phyloP scores from a whole-genome alignment of 1,140 invertebrate genomes.

The Pararge aegeria region DNA sequence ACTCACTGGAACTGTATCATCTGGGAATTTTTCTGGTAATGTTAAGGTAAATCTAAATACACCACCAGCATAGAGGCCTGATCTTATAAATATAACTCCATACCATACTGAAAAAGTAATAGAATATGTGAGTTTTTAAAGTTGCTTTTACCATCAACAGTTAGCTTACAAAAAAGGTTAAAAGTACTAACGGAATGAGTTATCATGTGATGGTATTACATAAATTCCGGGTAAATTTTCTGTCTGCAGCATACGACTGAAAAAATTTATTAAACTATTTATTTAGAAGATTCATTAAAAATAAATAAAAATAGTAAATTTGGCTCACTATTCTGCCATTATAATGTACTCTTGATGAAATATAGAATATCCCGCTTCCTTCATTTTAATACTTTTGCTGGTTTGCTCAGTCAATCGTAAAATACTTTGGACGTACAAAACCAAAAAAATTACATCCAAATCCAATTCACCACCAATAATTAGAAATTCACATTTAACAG shows the following conservation, averaged over 20 bases:
- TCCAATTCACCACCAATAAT: too few relatives aligned
- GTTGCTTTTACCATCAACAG: too few relatives aligned
- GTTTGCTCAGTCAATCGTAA: background rate
- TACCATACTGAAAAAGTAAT: slow-evolving; percentile 90
- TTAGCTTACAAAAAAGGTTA: too few relatives aligned
- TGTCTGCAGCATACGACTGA: slow-evolving; percentile 90
- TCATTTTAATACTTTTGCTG: slow-evolving; percentile 46
- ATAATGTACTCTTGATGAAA: slow-evolving; percentile 71
- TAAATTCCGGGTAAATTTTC: slow-evolving; percentile 94
- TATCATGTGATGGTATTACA: slow-evolving; percentile 93
- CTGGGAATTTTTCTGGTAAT: slow-evolving; percentile 93
- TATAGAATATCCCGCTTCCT: slow-evolving; percentile 61
- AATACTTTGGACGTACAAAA: background rate
- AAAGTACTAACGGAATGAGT: slow-evolving; percentile 84
- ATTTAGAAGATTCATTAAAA: background rate
- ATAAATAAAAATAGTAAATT: slow-evolving; percentile 13
- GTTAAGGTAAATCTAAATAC: slow-evolving; percentile 93
- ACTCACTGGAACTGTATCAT: slow-evolving; percentile 90
- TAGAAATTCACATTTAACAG: too few relatives aligned
- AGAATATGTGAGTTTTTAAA: too few relatives aligned
- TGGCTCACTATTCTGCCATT: slow-evolving; percentile 71
- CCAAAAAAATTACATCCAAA: background rate
- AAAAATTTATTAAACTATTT: slow-evolving; percentile 35
- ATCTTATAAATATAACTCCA: slow-evolving; percentile 94
- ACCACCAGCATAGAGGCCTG: slow-evolving; percentile 92